Percentiles rank a stretch among this genome's conserved stretches.
These are phyloP conservation scores for Drosophila virilis DNA, from an alignment of 1,140 invertebrate genomes.

Conservation along the genomic window DNA sequence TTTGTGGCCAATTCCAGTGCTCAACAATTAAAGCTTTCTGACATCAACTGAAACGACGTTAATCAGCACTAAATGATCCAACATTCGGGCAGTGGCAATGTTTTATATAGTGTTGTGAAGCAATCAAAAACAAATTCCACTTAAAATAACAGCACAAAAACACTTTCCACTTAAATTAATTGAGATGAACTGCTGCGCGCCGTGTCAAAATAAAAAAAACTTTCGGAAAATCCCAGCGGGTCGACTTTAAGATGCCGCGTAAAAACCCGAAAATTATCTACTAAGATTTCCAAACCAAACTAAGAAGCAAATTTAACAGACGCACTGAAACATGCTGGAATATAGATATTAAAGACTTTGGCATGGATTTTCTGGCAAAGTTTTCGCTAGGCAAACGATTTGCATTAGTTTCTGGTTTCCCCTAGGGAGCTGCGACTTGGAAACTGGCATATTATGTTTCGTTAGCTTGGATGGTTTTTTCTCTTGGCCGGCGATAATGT, in stretches of 20 bases:
- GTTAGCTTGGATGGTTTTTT: conserved; percentile 14
- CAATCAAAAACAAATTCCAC: background rate
- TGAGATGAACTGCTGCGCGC: conserved; percentile 3
- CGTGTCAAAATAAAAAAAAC: background rate
- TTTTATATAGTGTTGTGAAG: background rate
- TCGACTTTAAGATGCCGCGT: conserved; percentile 2
- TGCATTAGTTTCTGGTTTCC: conserved; percentile 32
- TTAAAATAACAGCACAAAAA: conserved; percentile 4
- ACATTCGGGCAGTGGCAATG: background rate
- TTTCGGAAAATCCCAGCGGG: background rate
- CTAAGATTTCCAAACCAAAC: background rate
- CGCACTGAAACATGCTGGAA: background rate
- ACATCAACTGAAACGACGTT: background rate
- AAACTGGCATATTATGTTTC: background rate
- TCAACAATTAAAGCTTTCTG: too few relatives aligned
- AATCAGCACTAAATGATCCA: background rate
- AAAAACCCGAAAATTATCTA: background rate
- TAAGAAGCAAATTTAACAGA: background rate
- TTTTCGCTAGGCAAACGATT: conserved; percentile 19
- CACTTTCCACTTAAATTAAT: conserved; percentile 8
- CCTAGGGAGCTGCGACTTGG: background rate
- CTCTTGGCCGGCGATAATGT: conserved; percentile 49
- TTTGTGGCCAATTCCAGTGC: too few relatives aligned
- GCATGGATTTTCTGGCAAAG: background rate
- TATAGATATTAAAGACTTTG: conserved; percentile 6